Base-by-base conservation (phyloP, 1,140 invertebrate species). In the Planococcus citri region DNA sequence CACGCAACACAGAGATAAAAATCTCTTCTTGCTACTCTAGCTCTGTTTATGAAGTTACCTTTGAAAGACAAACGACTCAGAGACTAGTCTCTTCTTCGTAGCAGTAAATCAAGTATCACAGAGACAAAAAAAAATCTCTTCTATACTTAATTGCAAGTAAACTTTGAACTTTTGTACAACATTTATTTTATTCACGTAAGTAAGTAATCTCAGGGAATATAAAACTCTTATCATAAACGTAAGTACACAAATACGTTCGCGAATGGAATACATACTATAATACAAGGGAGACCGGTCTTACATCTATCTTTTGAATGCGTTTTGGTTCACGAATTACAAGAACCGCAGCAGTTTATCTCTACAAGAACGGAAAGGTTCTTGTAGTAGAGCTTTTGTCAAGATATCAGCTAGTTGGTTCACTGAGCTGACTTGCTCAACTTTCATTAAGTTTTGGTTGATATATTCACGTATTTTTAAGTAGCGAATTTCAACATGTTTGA, bases 401-500 rank as follows among this genome's bases (percentile, higher is more conserved):
- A 64, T 64, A 25, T 64, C 60, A 64, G 60, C 60, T 4, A 64
- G 25, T 17, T 64, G 60, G 22, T 64, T 64, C 25, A 25, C 9
- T 25, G 60, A 24, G 25, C 25, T 27, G 20, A 64, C 17, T 25
- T 64, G 21, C 17, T 24, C 17, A 3, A 27, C 22, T 64, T 24
- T 22, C 22, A 64, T 24, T 25, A 25, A 64, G 1, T 37, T 37
- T 38, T 29, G 4, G 2, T 68, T 9, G 12, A 68, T 68, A 14
- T 33, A 20, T 37, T 38, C 37, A 2, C 68, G 2, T 3, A 68
- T 68, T 20, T 37, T 37, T 17, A 37, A 38, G 37, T 68, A 68
- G 25, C 29, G 25, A 68, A 68, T 68, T 37, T 29, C 25, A 68
- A n/a, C n/a, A 68, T 68, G 37, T 68, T 68, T 68, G 3, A 38